Evolutionary conservation across 2,113 vertebrate species (phyloP).

Genomic region (Nycticryphes semicollaris): DNA sequence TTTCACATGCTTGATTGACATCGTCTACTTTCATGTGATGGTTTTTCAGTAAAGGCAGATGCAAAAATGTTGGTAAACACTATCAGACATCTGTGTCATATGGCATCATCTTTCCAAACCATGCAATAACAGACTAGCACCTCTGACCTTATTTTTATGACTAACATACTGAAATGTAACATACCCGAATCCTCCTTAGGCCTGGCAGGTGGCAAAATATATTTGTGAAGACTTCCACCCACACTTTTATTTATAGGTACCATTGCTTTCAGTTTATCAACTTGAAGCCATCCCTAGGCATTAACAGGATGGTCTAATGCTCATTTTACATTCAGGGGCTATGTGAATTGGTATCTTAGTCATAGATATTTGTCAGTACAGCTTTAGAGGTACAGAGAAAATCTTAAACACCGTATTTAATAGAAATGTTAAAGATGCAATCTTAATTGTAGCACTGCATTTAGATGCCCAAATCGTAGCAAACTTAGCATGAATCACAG

Average conservation of each 20-base stretch:
- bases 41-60: not conserved
- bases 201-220: not conserved
- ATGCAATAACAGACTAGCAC: not conserved
- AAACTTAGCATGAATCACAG: not conserved
- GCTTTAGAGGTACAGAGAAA: not conserved
- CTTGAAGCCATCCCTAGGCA: not conserved
- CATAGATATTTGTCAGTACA: not conserved
- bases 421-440: not conserved
- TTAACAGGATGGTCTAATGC: not conserved
- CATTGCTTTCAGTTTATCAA: not conserved
- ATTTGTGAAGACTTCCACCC: not conserved
- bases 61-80: not conserved
- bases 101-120: not conserved
- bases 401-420: not conserved
- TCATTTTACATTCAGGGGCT: not conserved
- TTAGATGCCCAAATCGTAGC: not conserved
- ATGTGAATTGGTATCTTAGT: not conserved
- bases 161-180: not conserved
- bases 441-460: not conserved
- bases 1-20: not conserved
- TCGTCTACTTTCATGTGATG: not conserved
- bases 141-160: not conserved
- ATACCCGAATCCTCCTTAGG: not conserved
- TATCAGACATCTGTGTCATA: not conserved
- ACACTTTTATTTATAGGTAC: not conserved